phyloP scores from a whole-genome alignment of 2,113 vertebrate species.

The Psammodynastes pulverulentus region DNA sequence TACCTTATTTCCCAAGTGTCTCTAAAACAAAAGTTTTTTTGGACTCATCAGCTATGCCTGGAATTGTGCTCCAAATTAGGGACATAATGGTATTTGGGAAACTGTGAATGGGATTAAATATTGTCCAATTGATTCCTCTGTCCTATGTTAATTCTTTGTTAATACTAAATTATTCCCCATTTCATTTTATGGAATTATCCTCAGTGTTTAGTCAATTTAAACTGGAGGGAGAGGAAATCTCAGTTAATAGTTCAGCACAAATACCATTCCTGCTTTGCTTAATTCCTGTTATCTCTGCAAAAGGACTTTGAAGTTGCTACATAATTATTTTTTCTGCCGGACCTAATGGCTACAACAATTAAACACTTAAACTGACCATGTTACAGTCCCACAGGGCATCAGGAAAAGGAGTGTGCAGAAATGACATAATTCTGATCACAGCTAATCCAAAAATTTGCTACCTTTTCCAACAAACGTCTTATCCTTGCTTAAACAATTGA shows the following conservation, averaged over 20 bases:
- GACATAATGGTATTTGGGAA: conserved; percentile 18
- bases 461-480: neutral
- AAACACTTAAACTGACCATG: neutral
- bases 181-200: conserved; percentile 1
- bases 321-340: neutral
- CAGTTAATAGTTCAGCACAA: conserved; percentile 20
- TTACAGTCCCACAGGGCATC: rapidly evolving
- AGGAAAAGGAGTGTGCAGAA: neutral
- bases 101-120: neutral
- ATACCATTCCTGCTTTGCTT: conserved; percentile 15
- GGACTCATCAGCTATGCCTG: neutral
- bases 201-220: conserved; percentile 25
- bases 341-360: neutral
- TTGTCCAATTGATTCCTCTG: neutral
- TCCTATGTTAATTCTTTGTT: conserved; percentile 36
- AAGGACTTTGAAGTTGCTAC: conserved; percentile 27
- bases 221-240: conserved; percentile 29
- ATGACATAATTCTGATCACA: neutral
- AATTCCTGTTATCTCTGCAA: conserved; percentile 29
- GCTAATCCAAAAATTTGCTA: rapidly evolving
- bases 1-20: neutral
- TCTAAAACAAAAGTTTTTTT: neutral
- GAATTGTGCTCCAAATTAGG: neutral
- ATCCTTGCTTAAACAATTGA: neutral
- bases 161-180: neutral